Conservation (phyloP, 1,140 invertebrate species). For the Agrypnia vestita region DNA sequence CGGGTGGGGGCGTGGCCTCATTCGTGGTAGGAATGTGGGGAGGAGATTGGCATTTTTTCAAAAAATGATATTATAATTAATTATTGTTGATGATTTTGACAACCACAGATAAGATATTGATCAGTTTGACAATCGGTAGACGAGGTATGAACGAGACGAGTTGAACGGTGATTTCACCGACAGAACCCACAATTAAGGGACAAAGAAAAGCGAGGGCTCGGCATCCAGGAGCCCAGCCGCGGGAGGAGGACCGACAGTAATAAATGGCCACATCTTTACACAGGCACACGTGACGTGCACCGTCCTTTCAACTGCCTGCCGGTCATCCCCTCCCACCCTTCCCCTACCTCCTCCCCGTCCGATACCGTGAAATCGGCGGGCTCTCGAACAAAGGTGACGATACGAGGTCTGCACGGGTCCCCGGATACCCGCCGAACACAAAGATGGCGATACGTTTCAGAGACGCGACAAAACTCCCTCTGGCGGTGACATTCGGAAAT, state of each 20-base stretch:
- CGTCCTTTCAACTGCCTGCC: neutral
- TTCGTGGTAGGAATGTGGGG: no score
- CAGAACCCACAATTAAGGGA: conserved; percentile 3
- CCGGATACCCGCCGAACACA: conserved; percentile 16
- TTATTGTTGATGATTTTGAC: no score
- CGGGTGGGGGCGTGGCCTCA: no score
- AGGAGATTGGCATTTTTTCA: no score
- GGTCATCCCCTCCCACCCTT: neutral
- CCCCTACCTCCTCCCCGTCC: neutral
- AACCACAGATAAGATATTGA: no score
- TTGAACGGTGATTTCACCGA: conserved; percentile 4
- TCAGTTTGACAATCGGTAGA: no score
- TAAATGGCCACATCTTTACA: conserved; percentile 17
- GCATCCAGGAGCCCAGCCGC: neutral
- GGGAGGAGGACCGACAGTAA: conserved; percentile 14
- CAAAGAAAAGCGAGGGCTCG: conserved; percentile 9
- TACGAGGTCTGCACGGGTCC: neutral
- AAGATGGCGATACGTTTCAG: conserved; percentile 50
- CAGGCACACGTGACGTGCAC: conserved; percentile 5
- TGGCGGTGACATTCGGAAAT: conserved; percentile 38
- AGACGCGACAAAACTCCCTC: conserved; percentile 11
- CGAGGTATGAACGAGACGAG: no score
- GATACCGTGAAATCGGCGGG: conserved; percentile 1
- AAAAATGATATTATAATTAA: no score
- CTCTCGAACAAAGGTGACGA: conserved; percentile 26